Conservation (phyloP, 2,888 invertebrate species). For the Mechanitis mazaeus region DNA sequence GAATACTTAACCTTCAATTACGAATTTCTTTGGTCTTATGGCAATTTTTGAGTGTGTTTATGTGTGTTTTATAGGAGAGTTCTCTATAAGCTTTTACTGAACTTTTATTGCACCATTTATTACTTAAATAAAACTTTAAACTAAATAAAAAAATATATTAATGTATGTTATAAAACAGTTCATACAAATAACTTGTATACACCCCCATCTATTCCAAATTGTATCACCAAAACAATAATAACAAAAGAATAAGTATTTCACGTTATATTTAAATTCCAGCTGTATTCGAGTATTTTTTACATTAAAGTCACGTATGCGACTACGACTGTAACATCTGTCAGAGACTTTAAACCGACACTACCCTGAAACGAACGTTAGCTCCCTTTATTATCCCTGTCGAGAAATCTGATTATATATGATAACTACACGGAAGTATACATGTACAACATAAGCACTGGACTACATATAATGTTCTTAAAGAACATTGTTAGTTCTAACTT, state of each 20-base stretch:
- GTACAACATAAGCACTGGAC: background rate
- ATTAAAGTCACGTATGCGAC: slow-evolving; percentile 55
- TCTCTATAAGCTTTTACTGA: background rate
- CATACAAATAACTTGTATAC: too few species aligned
- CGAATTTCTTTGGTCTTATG: background rate
- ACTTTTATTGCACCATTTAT: background rate
- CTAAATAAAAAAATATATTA: too few species aligned
- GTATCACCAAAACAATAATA: background rate
- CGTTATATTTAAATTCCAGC: slow-evolving; percentile 53
- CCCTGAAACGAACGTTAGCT: slow-evolving; percentile 44
- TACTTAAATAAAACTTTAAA: too few species aligned
- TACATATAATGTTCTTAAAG: background rate
- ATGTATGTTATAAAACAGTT: too few species aligned
- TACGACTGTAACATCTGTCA: slow-evolving; percentile 55
- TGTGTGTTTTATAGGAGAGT: background rate
- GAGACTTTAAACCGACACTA: slow-evolving; percentile 41
- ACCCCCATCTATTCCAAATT: background rate
- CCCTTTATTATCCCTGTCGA: slow-evolving; percentile 18
- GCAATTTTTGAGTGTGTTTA: background rate
- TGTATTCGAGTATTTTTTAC: slow-evolving; percentile 47
- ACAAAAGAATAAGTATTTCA: background rate
- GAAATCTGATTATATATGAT: slow-evolving; percentile 15
- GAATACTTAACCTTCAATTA: slow-evolving; percentile 2
- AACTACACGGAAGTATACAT: slow-evolving; percentile 3
- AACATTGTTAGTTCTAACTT: background rate